phyloP scores from a whole-genome alignment of 2,797 vertebrate species.

The Enteromius mattozi region DNA sequence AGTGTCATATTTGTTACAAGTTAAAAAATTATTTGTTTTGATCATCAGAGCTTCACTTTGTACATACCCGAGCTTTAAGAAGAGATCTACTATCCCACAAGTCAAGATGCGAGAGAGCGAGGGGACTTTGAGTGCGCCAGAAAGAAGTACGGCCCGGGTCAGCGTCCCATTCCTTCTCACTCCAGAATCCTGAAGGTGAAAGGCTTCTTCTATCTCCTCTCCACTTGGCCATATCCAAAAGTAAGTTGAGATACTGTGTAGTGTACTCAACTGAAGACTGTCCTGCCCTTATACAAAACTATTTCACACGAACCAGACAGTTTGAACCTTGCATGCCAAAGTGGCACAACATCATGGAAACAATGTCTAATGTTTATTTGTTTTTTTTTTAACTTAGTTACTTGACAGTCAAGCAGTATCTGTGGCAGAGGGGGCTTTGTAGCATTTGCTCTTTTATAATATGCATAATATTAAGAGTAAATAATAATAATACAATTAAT shows the following conservation, averaged over 20 bases:
- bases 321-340: conserved; percentile 40
- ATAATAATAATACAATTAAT: not conserved
- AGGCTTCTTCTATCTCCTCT: conserved; percentile 57
- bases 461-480: not conserved
- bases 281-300: conserved; percentile 58
- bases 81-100: conserved; percentile 72
- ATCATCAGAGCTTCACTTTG: not conserved
- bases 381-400: conserved; percentile 2
- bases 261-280: conserved; percentile 42
- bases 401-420: not conserved
- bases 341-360: conserved; percentile 13
- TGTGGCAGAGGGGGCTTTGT: not conserved
- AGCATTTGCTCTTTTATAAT: not conserved
- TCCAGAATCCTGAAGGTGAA: conserved; percentile 55
- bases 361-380: conserved; percentile 10
- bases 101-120: conserved; percentile 66
- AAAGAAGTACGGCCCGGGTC: conserved; percentile 58
- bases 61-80: conserved; percentile 72
- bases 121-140: conserved; percentile 60
- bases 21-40: not conserved
- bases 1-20: not conserved
- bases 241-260: conserved; percentile 58
- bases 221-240: conserved; percentile 56
- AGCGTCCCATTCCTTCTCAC: conserved; percentile 52
- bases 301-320: conserved; percentile 60